Conservation (phyloP, 2,113 vertebrate genomes). For the Syngnathus scovelli region DNA sequence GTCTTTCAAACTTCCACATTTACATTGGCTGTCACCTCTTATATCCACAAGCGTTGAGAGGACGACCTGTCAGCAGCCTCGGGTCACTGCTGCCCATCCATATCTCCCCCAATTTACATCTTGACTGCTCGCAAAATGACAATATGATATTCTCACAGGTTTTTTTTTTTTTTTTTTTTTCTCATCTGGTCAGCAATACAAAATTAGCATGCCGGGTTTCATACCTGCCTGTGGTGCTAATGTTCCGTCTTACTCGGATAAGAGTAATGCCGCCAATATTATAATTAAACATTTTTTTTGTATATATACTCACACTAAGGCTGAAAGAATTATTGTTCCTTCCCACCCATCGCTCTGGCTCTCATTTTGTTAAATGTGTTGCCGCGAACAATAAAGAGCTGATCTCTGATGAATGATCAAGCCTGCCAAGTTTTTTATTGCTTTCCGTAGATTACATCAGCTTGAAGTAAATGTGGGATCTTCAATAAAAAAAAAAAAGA, state of each 20-base stretch:
- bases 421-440: slow-evolving; percentile 48
- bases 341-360: not conserved
- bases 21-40: slow-evolving; percentile 45
- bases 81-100: slow-evolving; percentile 49
- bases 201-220: slow-evolving; percentile 23
- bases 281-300: slow-evolving; percentile 18
- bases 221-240: slow-evolving; percentile 9
- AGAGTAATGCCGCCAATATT: slow-evolving; percentile 4
- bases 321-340: slow-evolving; percentile 3
- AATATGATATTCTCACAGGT: slow-evolving; percentile 24
- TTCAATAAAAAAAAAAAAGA: slow-evolving; percentile 39
- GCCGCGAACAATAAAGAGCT: slow-evolving; percentile 41
- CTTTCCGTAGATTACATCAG: slow-evolving; percentile 60
- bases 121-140: slow-evolving; percentile 26
- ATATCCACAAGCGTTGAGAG: slow-evolving; percentile 47
- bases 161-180: not conserved
- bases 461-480: slow-evolving; percentile 39
- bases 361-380: slow-evolving; percentile 25
- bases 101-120: slow-evolving; percentile 52
- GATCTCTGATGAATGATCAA: slow-evolving; percentile 56
- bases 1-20: slow-evolving; percentile 17
- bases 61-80: slow-evolving; percentile 56
- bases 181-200: slow-evolving; percentile 38
- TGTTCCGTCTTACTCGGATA: slow-evolving; percentile 8
- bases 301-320: not conserved